A percentile compares a stretch with the other conserved stretches of the same genome.
Evolutionary conservation across 2,888 invertebrate species (phyloP).

Genomic region (Cephalotes varians): DNA sequence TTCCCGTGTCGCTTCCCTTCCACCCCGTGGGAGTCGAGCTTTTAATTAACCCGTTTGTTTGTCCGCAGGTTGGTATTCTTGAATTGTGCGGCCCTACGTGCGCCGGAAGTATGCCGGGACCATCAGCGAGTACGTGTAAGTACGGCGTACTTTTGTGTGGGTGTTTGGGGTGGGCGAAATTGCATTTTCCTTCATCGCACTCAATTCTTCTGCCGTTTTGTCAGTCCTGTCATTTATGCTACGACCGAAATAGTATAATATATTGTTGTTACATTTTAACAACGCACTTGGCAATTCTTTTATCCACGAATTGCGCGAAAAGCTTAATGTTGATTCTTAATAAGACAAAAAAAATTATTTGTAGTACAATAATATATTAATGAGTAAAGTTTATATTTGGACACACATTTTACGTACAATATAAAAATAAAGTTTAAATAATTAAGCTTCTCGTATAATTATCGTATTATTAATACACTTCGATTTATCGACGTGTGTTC

Average conservation of each 20-base stretch:
- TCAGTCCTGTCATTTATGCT: not conserved
- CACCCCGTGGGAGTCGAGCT: slow-evolving; percentile 46
- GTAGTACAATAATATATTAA: not conserved
- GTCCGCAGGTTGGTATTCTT: slow-evolving; percentile 68
- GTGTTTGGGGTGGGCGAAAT: slow-evolving; percentile 51
- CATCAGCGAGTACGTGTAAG: slow-evolving; percentile 20
- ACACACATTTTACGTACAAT: not conserved
- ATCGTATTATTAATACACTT: not conserved
- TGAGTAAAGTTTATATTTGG: not conserved
- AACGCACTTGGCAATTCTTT: not conserved
- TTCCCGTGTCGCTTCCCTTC: not conserved
- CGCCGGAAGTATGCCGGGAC: slow-evolving; percentile 38
- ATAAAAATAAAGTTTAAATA: not conserved
- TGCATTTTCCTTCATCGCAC: slow-evolving; percentile 56
- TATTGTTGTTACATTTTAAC: not conserved
- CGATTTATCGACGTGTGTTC: not conserved
- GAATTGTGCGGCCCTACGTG: slow-evolving; percentile 60
- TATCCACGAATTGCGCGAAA: not conserved
- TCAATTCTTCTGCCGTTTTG: slow-evolving; percentile 36
- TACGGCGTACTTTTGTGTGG: not conserved
- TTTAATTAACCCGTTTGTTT: slow-evolving; percentile 77
- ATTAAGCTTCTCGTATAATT: not conserved
- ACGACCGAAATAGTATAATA: not conserved
- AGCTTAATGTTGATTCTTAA: not conserved
- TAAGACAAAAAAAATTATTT: not conserved